phyloP scores from a whole-genome alignment of 2,113 vertebrate species.

The Phoenicopterus ruber region DNA sequence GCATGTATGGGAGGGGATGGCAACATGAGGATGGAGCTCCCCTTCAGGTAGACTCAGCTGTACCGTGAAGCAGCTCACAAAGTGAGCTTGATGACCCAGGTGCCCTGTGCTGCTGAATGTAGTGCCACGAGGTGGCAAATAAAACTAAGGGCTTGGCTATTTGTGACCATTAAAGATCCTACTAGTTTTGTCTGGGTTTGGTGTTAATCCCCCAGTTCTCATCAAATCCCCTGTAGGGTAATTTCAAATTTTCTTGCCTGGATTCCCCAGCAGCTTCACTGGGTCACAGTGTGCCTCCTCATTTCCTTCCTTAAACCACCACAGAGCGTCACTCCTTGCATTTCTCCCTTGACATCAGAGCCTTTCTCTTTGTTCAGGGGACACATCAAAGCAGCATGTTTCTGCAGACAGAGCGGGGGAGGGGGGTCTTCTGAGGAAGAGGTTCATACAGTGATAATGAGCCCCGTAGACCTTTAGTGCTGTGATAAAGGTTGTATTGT shows the following conservation, averaged over 20 bases:
- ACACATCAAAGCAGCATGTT: not conserved
- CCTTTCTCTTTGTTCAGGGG: not conserved
- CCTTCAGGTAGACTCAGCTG: not conserved
- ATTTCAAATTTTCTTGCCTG: not conserved
- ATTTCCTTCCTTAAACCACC: not conserved
- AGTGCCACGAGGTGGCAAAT: not conserved
- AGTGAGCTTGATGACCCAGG: not conserved
- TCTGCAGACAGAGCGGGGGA: not conserved
- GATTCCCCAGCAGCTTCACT: not conserved
- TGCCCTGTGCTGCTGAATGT: not conserved
- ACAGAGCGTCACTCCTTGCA: accelerated
- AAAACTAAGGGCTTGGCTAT: not conserved
- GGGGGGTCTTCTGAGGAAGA: not conserved
- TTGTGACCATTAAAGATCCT: not conserved
- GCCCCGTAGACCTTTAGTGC: not conserved
- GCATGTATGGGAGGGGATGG: not conserved
- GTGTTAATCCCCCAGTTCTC: not conserved
- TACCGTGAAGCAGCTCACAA: not conserved
- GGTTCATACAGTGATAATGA: not conserved
- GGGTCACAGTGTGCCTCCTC: not conserved
- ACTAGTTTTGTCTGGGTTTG: not conserved
- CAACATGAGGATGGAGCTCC: not conserved
- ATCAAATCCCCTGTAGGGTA: not conserved
- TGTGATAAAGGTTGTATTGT: not conserved
- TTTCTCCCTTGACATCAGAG: not conserved